Conservation (phyloP, 1,140 invertebrate species). For the Lordiphosa clarofinis region DNA sequence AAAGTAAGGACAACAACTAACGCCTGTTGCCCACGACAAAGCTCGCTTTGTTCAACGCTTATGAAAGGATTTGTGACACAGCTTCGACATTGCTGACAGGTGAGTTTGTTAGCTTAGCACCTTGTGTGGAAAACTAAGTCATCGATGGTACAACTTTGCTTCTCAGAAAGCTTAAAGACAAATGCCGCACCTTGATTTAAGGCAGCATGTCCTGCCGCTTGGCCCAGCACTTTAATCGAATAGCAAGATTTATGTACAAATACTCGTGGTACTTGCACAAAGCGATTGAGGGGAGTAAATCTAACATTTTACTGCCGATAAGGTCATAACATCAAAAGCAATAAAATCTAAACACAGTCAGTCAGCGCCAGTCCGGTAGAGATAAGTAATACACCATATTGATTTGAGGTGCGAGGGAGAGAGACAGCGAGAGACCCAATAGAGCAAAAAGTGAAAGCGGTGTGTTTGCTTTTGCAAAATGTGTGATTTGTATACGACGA, state of each 20-base stretch:
- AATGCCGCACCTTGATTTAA: slow-evolving; percentile 6
- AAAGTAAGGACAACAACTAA: slow-evolving; percentile 18
- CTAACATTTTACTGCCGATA: slow-evolving; percentile 70
- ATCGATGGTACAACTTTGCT: background rate
- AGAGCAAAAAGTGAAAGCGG: slow-evolving; percentile 6
- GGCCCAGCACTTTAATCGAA: slow-evolving; percentile 34
- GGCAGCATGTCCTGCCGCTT: slow-evolving; percentile 18
- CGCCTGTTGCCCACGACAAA: slow-evolving; percentile 49
- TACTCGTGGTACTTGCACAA: slow-evolving; percentile 5
- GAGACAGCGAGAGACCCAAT: background rate
- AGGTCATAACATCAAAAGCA: slow-evolving; percentile 64
- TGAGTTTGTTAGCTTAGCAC: slow-evolving; percentile 54
- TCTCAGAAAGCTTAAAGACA: background rate
- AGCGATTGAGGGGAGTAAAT: slow-evolving; percentile 27
- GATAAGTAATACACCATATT: slow-evolving; percentile 60
- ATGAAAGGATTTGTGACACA: slow-evolving; percentile 59
- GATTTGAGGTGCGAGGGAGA: slow-evolving; percentile 42
- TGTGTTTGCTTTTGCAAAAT: slow-evolving; percentile 23
- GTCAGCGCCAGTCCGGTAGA: slow-evolving; percentile 37
- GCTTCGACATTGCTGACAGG: slow-evolving; percentile 40
- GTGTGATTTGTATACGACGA: slow-evolving; percentile 55
- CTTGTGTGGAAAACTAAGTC: slow-evolving; percentile 21
- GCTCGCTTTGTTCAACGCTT: slow-evolving; percentile 41
- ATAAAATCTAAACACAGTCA: slow-evolving; percentile 56
- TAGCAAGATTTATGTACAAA: slow-evolving; percentile 31